phyloP scores from a whole-genome alignment of 2,113 vertebrate genomes.

The Callipepla californica region DNA sequence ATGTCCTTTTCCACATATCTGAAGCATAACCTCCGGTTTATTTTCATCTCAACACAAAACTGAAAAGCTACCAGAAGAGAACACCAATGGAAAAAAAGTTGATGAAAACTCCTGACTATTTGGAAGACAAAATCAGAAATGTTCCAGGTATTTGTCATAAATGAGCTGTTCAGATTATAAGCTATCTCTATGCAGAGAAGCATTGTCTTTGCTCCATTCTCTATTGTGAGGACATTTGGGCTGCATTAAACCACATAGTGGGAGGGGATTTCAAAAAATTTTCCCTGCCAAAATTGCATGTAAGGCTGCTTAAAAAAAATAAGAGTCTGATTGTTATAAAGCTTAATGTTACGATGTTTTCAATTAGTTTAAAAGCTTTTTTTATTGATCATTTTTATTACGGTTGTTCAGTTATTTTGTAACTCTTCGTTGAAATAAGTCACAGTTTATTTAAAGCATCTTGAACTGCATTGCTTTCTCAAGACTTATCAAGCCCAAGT shows the following conservation, averaged over 20 bases:
- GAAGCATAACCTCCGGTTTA: not conserved
- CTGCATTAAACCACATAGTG: not conserved
- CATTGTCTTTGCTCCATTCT: not conserved
- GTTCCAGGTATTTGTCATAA: not conserved
- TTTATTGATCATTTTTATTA: constrained; percentile 48
- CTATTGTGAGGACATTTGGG: constrained; percentile 42
- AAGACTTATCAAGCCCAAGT: not conserved
- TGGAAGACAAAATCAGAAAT: not conserved
- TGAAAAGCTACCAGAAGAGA: not conserved
- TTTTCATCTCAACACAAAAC: not conserved
- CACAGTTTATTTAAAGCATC: constrained; percentile 13
- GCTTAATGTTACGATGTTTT: constrained; percentile 43
- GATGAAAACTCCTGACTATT: not conserved
- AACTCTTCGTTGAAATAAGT: constrained; percentile 43
- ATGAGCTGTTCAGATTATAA: not conserved
- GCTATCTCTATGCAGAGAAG: not conserved
- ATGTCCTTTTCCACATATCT: not conserved
- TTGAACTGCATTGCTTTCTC: not conserved
- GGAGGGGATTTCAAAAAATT: constrained; percentile 41
- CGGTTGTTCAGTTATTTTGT: constrained; percentile 36
- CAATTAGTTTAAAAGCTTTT: constrained; percentile 65
- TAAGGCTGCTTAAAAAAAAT: not conserved
- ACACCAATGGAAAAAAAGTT: not conserved
- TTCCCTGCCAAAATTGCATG: not conserved
- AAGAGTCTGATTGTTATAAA: constrained; percentile 16